Evolutionary conservation across 2,888 invertebrate species (phyloP), one percentile per base, ranked within the genome.

Genomic region (Netelia virgata): DNA sequence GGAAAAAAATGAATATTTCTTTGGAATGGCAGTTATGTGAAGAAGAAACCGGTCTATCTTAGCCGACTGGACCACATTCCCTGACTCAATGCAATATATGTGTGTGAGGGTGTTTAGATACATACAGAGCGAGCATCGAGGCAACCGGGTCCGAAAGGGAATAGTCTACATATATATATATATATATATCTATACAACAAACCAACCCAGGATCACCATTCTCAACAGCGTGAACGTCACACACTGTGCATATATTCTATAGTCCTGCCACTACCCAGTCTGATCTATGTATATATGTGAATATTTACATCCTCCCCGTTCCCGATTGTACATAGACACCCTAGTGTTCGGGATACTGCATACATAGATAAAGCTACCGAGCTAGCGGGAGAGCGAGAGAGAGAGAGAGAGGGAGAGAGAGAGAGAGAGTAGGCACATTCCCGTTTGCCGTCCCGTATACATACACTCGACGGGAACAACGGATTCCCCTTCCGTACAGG

Each of bases 401-500:
- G 3, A 43, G 64, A 53, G 66, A 59, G 55, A 23, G 50, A 28
- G 69, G 53, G 68, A 20, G 53, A 69, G 53, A 57, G 74, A 18
- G 50, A 59, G 74, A 2, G 79, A 66, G 66, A 1, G 66, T 73
- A 55, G 6, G 55, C 61, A 68, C 81, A 82, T 77, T 76, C 47
- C 59, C 70, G 74, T 81, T 85, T 82, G 72, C 64, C 47, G 6
- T 63, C 64, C 55, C 87, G 88, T 90, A 88, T 89, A 90, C 89
- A 87, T 81, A 84, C 84, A 77, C 85, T 72, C 79, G 86, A 76
- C 85, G 86, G 85, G 90, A 88, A 90, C 89, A 90, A 90, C 90
- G 89, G 90, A 90, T 88, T 88, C 89, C 85, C 83, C 81, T 82
- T 87, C 88, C 87, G 89, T 83, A 88, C 86, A 90, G 90, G 88